Evolutionary conservation across 1,140 invertebrate genomes (phyloP), one percentile per base, ranked within the genome.

Genomic region (Drosophila rufa): DNA sequence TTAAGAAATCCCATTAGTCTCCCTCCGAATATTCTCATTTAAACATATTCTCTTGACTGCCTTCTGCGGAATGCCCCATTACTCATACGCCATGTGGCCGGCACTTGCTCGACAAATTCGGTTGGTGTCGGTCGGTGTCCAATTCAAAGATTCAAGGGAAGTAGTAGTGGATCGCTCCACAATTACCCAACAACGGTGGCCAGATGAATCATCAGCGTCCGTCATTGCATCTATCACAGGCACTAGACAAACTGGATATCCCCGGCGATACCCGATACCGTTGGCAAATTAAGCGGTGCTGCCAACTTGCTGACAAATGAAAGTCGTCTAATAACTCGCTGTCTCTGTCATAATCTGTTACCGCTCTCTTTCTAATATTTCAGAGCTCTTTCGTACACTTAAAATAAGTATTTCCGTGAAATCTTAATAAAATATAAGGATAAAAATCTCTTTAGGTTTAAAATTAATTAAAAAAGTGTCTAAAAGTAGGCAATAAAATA

Each of bases 21-120:
- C 2, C 7, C 51, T 1, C 33, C 33, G 8, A 55, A 38, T 2
- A 8, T 2, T 9, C 1, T 19, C 8, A 15, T 22, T 40, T 22
- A 22, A 55, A n/a, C n/a, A 6, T 40, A 6, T 57, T 5, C 15
- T 3, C 12, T 36, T n/a, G 7, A 22, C 17, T 82, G 62, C 62
- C 19, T 86, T 86, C 80, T 42, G 40, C 47, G 68, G 82, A 86
- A 86, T 80, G 67, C 47, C n/a, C 64, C 73, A 83, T 87, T 86
- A 79, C 80, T 87, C 83, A 86, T 86, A 83, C 83, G 83, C 78
- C 83, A 89, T 80, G 84, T 83, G 69, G 80, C 62, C 80, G 14
- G 53, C 53, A 56, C 53, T 56, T 56, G 53, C 53, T 40, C 38
- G 53, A 56, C 53, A 56, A 56, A 56, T 56, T 56, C 53, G 53